Conservation (phyloP, 2,888 invertebrate species). For the Sinotaia quadrata region DNA sequence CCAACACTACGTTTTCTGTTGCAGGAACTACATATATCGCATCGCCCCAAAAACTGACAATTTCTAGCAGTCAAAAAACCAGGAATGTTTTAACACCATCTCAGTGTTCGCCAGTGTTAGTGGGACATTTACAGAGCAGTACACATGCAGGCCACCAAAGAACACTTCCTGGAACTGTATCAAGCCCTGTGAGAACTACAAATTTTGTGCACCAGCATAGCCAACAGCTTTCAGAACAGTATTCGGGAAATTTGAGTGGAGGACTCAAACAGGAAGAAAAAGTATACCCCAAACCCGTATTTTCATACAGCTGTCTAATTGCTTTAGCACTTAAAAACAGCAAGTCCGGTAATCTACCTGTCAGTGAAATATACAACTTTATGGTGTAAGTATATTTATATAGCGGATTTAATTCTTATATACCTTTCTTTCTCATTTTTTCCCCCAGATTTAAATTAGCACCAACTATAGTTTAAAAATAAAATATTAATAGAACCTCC, state of each 20-base stretch:
- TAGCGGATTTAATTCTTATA: too few relatives aligned
- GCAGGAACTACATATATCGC: slow-evolving; percentile 26
- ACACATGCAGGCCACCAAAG: slow-evolving; percentile 12
- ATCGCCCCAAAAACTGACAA: slow-evolving; percentile 35
- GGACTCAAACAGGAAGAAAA: slow-evolving; percentile 47
- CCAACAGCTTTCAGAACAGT: slow-evolving; percentile 2
- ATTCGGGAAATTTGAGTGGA: slow-evolving; percentile 36
- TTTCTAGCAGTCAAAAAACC: slow-evolving; percentile 14
- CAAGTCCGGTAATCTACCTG: slow-evolving; percentile 92
- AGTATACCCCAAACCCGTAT: slow-evolving; percentile 92
- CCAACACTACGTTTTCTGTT: slow-evolving; percentile 15
- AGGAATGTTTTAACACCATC: slow-evolving; percentile 43
- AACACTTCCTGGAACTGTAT: slow-evolving; percentile 20
- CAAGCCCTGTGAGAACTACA: slow-evolving; percentile 23
- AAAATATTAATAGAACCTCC: too few relatives aligned
- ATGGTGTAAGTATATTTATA: slow-evolving; percentile 89
- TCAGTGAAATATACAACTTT: slow-evolving; percentile 98
- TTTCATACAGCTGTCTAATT: slow-evolving; percentile 97
- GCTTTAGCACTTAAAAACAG: slow-evolving; percentile 98
- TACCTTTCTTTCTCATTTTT: too few relatives aligned
- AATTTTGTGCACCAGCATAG: slow-evolving; percentile 21
- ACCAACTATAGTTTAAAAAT: too few relatives aligned
- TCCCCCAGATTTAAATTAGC: too few relatives aligned
- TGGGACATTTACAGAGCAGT: slow-evolving; percentile 51
- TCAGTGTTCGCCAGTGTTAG: slow-evolving; percentile 56